A percentile compares a stretch with the other conserved stretches of the same genome.
Conservation (phyloP, 2,888 invertebrate species). For the Amphipoea oculea region DNA sequence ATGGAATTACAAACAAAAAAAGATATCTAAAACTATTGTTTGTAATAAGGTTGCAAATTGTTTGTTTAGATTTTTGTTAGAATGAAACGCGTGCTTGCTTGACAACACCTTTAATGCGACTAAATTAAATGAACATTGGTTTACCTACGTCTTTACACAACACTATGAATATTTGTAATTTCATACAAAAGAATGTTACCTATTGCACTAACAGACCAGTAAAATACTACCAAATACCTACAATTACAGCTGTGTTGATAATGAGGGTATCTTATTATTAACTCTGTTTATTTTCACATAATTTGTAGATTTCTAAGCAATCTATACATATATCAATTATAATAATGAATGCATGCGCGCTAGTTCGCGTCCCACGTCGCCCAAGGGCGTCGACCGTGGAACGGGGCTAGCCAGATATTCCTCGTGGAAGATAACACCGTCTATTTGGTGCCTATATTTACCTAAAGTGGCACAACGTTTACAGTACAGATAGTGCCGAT, state of each 20-base stretch:
- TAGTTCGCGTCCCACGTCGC: conserved; percentile 63
- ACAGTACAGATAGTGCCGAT: conserved; percentile 41
- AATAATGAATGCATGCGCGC: conserved; percentile 69
- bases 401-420: conserved; percentile 72
- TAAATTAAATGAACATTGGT: no score
- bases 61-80: no score
- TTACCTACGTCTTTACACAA: no score
- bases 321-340: conserved; percentile 71
- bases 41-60: no score
- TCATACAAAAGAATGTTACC: not conserved
- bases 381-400: conserved; percentile 79
- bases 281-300: conserved; percentile 31
- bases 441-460: conserved; percentile 68
- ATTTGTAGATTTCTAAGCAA: conserved; percentile 61
- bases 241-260: conserved; percentile 22
- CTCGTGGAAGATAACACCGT: conserved; percentile 69
- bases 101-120: no score
- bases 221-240: conserved; percentile 6
- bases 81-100: no score
- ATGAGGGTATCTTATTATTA: conserved; percentile 19
- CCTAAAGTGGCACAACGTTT: conserved; percentile 55
- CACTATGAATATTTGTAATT: not conserved
- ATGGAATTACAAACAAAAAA: not conserved
- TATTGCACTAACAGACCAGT: not conserved
- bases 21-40: no score